Conservation (phyloP, 2,113 vertebrate genomes). For the Madoqua kirkii region DNA sequence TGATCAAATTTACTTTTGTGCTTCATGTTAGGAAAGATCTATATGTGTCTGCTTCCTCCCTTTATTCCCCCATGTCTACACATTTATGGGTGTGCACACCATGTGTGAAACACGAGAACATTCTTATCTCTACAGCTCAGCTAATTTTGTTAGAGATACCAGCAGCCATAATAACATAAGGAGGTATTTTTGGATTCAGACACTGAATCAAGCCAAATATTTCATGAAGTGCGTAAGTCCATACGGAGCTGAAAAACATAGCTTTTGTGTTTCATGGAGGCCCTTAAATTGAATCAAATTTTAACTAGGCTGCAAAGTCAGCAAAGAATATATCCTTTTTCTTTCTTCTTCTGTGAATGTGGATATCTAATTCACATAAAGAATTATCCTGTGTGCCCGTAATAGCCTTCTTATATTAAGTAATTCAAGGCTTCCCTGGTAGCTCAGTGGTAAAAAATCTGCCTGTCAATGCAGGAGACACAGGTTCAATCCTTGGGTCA, state of each 20-base stretch:
- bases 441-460: background rate
- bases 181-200: conserved; percentile 58
- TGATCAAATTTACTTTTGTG: background rate
- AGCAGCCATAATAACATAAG: conserved; percentile 53
- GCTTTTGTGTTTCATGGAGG: background rate
- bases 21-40: background rate
- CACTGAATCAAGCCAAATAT: conserved; percentile 19
- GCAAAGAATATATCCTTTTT: background rate
- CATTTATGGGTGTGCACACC: background rate
- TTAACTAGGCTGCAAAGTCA: background rate
- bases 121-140: background rate
- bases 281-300: conserved; percentile 32
- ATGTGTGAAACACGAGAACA: background rate
- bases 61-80: background rate
- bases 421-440: background rate
- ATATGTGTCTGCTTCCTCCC: background rate
- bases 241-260: conserved; percentile 6
- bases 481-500: background rate
- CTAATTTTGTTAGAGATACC: conserved; percentile 36
- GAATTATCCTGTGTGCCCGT: background rate
- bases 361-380: background rate
- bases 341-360: background rate
- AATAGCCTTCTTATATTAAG: background rate
- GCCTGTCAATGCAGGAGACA: background rate
- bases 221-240: background rate